These are phyloP conservation scores for Sciurus vulgaris DNA, from an alignment of 2,797 vertebrate genomes.

Conservation along the genomic window DNA sequence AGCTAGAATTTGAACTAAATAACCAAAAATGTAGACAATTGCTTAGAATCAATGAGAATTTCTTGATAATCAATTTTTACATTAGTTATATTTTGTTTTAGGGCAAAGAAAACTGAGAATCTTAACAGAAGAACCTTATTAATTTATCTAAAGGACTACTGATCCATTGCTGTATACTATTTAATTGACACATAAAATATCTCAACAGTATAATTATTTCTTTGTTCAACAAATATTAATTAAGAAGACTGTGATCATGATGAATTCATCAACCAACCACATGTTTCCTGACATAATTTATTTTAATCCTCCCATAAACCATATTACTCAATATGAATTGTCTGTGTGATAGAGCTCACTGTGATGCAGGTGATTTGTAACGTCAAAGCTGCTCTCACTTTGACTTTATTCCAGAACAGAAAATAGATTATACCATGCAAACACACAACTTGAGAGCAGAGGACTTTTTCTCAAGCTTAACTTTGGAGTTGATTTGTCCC, in stretches of 20 bases:
- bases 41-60: conserved; percentile 12
- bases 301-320: conserved; percentile 65
- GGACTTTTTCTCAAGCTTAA: conserved; percentile 60
- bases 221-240: conserved; percentile 79
- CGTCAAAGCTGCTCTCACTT: background rate
- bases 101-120: conserved; percentile 17
- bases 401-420: conserved; percentile 32
- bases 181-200: conserved; percentile 52
- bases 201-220: conserved; percentile 64
- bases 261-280: conserved; percentile 66
- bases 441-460: background rate
- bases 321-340: conserved; percentile 44
- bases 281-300: conserved; percentile 60
- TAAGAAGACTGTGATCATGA: conserved; percentile 70
- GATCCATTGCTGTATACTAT: background rate
- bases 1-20: conserved; percentile 29
- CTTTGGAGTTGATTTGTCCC: conserved; percentile 63
- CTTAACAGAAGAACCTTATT: conserved; percentile 15
- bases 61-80: conserved; percentile 4
- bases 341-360: background rate
- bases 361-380: conserved; percentile 34
- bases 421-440: conserved; percentile 38
- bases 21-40: background rate
- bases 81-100: conserved; percentile 25
- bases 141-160: conserved; percentile 54